Evolutionary conservation across 2,113 vertebrate species (phyloP), one percentile per base, ranked within the genome.

Genomic region (Hyla sarda): DNA sequence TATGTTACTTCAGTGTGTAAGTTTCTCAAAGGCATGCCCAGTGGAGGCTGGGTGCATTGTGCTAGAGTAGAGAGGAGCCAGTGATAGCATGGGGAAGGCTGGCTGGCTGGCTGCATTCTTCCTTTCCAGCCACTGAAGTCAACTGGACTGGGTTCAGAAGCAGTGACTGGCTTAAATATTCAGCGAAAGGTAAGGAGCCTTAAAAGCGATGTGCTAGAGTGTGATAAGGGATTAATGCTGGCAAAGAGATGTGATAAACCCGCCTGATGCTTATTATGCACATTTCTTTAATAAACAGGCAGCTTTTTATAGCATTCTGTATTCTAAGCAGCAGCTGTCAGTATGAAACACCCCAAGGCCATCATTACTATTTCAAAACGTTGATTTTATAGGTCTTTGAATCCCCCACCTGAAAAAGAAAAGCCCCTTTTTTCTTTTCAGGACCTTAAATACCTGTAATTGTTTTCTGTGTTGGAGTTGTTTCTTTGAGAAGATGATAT

Each of bases 181-280:
- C 81, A 21, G 50, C 25, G 82, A 80, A 81, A 89, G 88, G 89
- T 74, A 69, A 77, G 54, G 82, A 82, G 77, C 48, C 72, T 85
- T 72, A 85, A 3, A 62, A 52, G 52, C 77, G 21, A 58, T 81
- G 82, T 67, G 76, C 71, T 9, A 80, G 86, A 34, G 54, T 32
- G 83, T 85, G 74, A 47, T 80, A 89, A 83, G 67, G 78, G 78
- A 81, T 65, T 81, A 62, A 81, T 23, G 54, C 77, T 28, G 54
- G 77, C 77, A 62, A 45, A 50, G 85, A 82, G 82, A 79, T 52
- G 65, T 76, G 82, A 47, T 71, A 67, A 84, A 84, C 52, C 81
- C 89, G 84, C 89, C 85, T 23, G 89, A 82, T 78, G 82, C 87
- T 56, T 84, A 82, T 80, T 88, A 75, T 83, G 81, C 85, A 88